A percentile compares a stretch with the other conserved stretches of the same genome.
phyloP scores from a whole-genome alignment of 2,113 vertebrate species.

The Gallinago undulata region DNA sequence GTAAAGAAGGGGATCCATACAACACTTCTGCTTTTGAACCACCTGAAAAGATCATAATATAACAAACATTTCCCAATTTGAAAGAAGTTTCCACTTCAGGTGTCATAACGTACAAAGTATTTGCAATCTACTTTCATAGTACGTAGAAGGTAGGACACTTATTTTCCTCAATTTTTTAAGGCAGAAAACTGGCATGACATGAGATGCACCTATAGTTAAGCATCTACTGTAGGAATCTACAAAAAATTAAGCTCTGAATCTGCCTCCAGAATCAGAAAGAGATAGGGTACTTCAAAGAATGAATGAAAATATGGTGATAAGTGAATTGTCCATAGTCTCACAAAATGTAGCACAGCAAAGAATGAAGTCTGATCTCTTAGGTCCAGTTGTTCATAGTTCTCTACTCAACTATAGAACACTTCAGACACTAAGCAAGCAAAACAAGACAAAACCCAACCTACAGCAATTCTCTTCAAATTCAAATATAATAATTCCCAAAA shows the following conservation, averaged over 20 bases:
- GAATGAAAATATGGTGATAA: background rate
- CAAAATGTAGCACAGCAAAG: background rate
- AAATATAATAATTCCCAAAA: background rate
- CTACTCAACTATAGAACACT: background rate
- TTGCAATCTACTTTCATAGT: background rate
- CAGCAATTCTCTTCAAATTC: background rate
- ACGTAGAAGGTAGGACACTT: background rate
- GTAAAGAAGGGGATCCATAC: slow-evolving; percentile 61
- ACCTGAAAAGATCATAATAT: slow-evolving; percentile 63
- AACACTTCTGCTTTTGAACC: slow-evolving; percentile 72
- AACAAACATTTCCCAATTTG: background rate
- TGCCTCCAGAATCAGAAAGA: background rate
- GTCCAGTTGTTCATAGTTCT: background rate
- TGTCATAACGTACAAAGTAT: background rate
- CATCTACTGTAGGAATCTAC: background rate
- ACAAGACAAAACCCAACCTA: background rate
- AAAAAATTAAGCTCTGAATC: background rate
- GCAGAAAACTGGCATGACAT: background rate
- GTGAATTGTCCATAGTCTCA: background rate
- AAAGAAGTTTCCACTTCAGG: background rate
- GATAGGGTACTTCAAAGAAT: background rate
- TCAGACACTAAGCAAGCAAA: background rate
- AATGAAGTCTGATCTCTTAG: background rate
- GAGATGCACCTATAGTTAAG: background rate
- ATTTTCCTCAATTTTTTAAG: background rate